Percentiles rank a stretch among this genome's conserved stretches.
Conservation (phyloP, 2,113 vertebrate genomes). For the Perca schrenkii region DNA sequence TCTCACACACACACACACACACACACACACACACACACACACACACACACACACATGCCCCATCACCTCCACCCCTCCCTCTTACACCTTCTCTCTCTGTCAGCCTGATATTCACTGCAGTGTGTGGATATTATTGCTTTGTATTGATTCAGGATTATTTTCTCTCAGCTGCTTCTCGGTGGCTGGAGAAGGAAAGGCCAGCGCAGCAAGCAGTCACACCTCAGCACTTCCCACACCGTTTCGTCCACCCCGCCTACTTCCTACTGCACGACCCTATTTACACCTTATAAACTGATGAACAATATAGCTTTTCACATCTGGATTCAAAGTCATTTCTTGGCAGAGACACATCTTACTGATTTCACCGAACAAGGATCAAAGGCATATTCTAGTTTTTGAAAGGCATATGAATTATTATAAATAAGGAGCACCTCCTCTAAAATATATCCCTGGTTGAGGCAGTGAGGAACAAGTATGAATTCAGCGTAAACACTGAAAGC, state of each 20-base stretch:
- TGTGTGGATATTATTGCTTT: conserved; percentile 82
- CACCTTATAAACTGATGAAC: conserved; percentile 43
- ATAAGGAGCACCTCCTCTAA: conserved; percentile 23
- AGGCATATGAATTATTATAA: conserved; percentile 45
- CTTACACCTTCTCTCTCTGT: conserved; percentile 68
- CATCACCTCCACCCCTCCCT: conserved; percentile 35
- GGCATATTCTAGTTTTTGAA: neutral
- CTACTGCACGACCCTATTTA: conserved; percentile 40
- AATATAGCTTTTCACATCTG: conserved; percentile 32
- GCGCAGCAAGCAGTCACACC: conserved; percentile 81
- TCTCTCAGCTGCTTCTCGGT: conserved; percentile 75
- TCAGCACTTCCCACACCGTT: conserved; percentile 54
- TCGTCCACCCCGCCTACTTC: conserved; percentile 20
- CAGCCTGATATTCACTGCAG: conserved; percentile 80
- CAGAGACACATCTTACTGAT: neutral
- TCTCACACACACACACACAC: neutral
- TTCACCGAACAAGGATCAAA: conserved; percentile 39
- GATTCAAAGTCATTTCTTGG: conserved; percentile 30
- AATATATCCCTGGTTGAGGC: neutral
- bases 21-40: conserved; percentile 1
- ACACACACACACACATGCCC: conserved; percentile 6
- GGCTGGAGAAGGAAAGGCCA: conserved; percentile 77
- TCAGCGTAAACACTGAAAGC: conserved; percentile 21
- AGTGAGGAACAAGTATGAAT: neutral
- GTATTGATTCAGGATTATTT: conserved; percentile 85